Evolutionary conservation across 2,888 invertebrate species (phyloP).

Genomic region (Galerucella calmariensis): DNA sequence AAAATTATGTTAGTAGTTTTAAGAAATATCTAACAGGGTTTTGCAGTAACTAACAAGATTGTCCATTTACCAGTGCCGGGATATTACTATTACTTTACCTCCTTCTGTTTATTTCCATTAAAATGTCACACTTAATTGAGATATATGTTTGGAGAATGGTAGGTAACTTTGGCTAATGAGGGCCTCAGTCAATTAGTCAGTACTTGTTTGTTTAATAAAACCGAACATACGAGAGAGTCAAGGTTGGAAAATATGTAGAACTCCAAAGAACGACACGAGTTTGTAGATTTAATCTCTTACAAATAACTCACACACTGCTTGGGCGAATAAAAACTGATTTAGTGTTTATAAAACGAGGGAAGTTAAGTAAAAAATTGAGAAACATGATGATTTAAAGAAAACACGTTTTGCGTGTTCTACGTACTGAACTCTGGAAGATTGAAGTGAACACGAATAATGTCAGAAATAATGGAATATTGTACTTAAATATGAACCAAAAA

Average conservation of each 20-base stretch:
- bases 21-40: background rate
- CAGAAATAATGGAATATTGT: background rate
- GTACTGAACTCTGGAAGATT: background rate
- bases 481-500: too few species aligned
- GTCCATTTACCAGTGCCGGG: background rate
- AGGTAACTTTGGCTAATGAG: background rate
- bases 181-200: background rate
- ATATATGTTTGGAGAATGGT: background rate
- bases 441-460: background rate
- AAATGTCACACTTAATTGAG: background rate
- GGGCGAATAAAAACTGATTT: background rate
- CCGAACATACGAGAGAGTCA: background rate
- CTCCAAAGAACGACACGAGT: background rate
- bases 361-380: background rate
- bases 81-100: background rate
- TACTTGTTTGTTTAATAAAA: background rate
- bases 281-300: background rate
- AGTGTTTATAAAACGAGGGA: background rate
- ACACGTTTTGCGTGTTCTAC: background rate
- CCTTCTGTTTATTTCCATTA: background rate
- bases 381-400: background rate
- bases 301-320: background rate
- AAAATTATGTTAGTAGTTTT: background rate
- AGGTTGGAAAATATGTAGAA: background rate
- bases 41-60: background rate